These are phyloP conservation scores for Parnassius smintheus DNA, from an alignment of 2,888 invertebrate genomes.

Conservation along the genomic window DNA sequence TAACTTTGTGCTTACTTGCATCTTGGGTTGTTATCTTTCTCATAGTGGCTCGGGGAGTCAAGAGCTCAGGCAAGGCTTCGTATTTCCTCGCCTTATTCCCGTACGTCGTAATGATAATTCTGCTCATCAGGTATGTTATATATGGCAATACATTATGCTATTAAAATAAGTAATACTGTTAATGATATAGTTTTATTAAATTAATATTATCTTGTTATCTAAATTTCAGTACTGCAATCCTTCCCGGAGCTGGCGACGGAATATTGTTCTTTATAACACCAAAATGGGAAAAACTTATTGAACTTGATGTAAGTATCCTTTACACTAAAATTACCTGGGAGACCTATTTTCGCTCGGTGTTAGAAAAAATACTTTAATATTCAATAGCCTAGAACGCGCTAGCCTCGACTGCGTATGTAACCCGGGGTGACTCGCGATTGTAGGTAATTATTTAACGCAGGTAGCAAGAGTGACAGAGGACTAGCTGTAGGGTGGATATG, in stretches of 20 bases:
- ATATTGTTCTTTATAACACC: constrained; percentile 90
- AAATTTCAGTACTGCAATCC: constrained; percentile 74
- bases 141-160: not conserved
- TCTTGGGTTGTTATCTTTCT: constrained; percentile 86
- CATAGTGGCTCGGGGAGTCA: constrained; percentile 86
- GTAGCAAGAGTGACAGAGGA: no score
- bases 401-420: no score
- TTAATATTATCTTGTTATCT: constrained; percentile 10
- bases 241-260: constrained; percentile 85
- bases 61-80: constrained; percentile 90
- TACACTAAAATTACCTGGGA: no score
- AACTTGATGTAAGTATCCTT: constrained; percentile 81
- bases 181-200: not conserved
- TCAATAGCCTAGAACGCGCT: no score
- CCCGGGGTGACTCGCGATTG: no score
- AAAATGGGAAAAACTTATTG: constrained; percentile 87
- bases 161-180: not conserved
- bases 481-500: no score
- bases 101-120: constrained; percentile 87
- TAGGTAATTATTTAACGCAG: no score
- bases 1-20: constrained; percentile 83
- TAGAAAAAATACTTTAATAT: no score
- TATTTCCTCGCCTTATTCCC: constrained; percentile 95
- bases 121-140: constrained; percentile 81
- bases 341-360: no score